A percentile compares a stretch with the other conserved stretches of the same genome.
Evolutionary conservation across 2,888 invertebrate genomes (phyloP).

Genomic region (Caprella mutica): DNA sequence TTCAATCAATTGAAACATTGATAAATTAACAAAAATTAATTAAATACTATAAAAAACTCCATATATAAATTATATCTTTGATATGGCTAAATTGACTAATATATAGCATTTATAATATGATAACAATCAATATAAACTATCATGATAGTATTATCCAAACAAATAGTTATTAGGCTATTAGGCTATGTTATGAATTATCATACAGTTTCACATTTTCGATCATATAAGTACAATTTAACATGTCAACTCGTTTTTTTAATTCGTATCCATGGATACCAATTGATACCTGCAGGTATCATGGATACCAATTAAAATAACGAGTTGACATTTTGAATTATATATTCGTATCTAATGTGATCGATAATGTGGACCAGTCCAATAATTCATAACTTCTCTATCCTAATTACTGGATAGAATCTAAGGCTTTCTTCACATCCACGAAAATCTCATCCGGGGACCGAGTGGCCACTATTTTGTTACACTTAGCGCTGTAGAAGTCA

Average conservation of each 20-base stretch:
- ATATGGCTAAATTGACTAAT: background rate
- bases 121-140: background rate
- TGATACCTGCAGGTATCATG: no score
- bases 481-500: conserved; percentile 62
- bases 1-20: background rate
- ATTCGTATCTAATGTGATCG: background rate
- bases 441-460: conserved; percentile 27
- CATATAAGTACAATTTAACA: no score
- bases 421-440: conserved; percentile 24
- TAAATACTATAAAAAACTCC: background rate
- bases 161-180: background rate
- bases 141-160: background rate
- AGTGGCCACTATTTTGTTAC: conserved; percentile 51
- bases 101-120: background rate
- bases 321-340: no score
- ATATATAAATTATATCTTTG: background rate
- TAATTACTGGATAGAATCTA: conserved; percentile 1
- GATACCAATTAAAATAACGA: no score
- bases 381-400: background rate
- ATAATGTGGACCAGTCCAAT: no score
- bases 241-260: no score
- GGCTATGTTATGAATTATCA: no score
- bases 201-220: no score
- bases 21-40: background rate
- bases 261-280: no score